Evolutionary conservation across 2,113 vertebrate genomes (phyloP), one percentile per base, ranked within the genome.

Genomic region (Marcusenius ussheri): DNA sequence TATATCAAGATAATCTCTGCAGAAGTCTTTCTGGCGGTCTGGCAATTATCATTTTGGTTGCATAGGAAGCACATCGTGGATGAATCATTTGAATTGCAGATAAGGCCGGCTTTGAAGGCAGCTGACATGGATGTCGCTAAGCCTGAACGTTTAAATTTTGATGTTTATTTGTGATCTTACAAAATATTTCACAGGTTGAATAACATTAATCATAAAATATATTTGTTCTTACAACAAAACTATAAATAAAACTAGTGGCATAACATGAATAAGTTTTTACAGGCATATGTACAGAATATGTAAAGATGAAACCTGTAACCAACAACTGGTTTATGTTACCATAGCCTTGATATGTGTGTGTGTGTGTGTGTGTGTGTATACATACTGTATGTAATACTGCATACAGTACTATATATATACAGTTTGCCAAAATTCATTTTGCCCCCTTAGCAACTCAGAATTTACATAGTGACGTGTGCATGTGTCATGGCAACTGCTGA

Each of bases 401-500:
- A 56, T 21, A 21, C 53, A 21, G 53, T 56, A 56, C 53, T 70
- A 31, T 70, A 70, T 31, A 39, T 77, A 15, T 80, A 15, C 74
- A 42, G 74, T 77, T 77, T 77, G 27, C 31, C 2, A 42, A 80
- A 35, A 19, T 80, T 80, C 74, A 27, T 80, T 80, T 42, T 42
- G 74, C 4, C 45, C 83, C 83, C 83, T n/a, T 84, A 84, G 83
- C 45, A 84, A 24, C 45, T 19, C 21, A 46, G 45, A 84, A 84
- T 45, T 46, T 45, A 84, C 83, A 42, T 24, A 84, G 66, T 89
- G 88, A 89, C 70, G 88, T 89, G 39, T 27, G 45, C 19, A 19
- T 27, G 62, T 77, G 45, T 66, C 66, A 89, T 77, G 88, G 88
- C 46, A 89, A 89, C 88, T n/a, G 62, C 42, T 39, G 62, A 45